Base-by-base conservation (phyloP, 2,888 invertebrate species). In the Mesochorus sp. region DNA sequence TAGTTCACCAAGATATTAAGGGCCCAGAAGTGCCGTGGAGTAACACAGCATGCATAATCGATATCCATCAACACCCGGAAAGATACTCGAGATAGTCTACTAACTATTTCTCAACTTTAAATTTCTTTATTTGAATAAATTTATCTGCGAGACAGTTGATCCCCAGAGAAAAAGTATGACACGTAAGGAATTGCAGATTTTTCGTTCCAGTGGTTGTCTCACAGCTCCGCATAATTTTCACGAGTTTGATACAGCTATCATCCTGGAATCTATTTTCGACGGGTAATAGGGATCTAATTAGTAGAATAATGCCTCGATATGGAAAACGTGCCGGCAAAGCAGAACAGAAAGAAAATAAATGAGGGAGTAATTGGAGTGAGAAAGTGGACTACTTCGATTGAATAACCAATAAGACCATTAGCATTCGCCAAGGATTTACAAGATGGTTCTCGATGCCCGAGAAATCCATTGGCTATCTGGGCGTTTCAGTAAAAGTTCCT, bases 341-440 rank as follows among this genome's bases (percentile, higher is more conserved):
- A 26, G 42, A 70, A 49, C 49, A 49, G 59, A 61, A 59, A 37
- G 47, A 17, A 44, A 12, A 34, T 42, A 8, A 47, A 31, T n/a
- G 34, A 31, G 47, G 8, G 12, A 21, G 8, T 1, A 39, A 6
- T 6, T 68, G 17, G 44, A 34, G 8, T 17, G 57, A 51, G 26
- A 70, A 61, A 44, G 28, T 44, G 24, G 53, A 61, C 17, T 71
- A 49, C 51, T 70, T 4, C 12, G 8, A 42, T 44, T 59, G 61
- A 34, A 75, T 70, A 78, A 64, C 70, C 59, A 57, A 61, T 61
- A 42, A 68, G 64, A 6, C 44, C 3, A 74, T 74, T 70, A 74
- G 59, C 51, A 70, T 70, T 44, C 34, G 17, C 34, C 21, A 31
- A 53, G 17, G 68, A 67, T 57, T 37, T 49, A 26, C 28, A 34